Conservation (phyloP, 1,140 invertebrate genomes). For the Melipona quadrifasciata region DNA sequence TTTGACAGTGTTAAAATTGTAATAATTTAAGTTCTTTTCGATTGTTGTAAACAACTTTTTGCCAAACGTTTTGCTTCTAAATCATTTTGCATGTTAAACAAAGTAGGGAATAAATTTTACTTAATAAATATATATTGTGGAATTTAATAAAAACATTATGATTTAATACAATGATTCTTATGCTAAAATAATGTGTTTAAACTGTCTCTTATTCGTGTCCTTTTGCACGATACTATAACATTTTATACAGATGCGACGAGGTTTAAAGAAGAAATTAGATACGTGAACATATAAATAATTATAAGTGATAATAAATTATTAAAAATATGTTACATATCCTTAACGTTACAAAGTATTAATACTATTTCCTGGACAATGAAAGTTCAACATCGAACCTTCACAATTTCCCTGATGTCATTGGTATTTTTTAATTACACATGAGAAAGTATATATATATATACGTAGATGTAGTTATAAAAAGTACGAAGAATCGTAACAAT, state of each 20-base stretch:
- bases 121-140: not conserved
- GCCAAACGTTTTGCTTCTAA: no score
- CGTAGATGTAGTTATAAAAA: not conserved
- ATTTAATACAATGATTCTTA: slow-evolving; percentile 39
- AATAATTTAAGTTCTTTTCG: no score
- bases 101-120: not conserved
- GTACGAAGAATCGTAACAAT: not conserved
- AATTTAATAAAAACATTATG: slow-evolving; percentile 20
- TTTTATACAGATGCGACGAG: not conserved
- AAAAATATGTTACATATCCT: slow-evolving; percentile 18
- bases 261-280: slow-evolving; percentile 7
- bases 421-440: not conserved
- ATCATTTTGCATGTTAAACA: not conserved
- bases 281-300: slow-evolving; percentile 1
- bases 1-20: no score
- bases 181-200: slow-evolving; percentile 3
- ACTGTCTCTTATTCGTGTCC: slow-evolving; percentile 23
- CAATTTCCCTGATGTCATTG: slow-evolving; percentile 19
- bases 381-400: slow-evolving; percentile 19
- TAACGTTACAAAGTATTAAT: slow-evolving; percentile 50
- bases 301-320: slow-evolving; percentile 47
- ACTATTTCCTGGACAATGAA: slow-evolving; percentile 52
- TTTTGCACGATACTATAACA: slow-evolving; percentile 4
- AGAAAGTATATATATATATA: not conserved
- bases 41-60: no score